Percentiles rank a stretch among this genome's conserved stretches.
These are phyloP conservation scores for Pseudococcus viburni DNA, from an alignment of 2,888 invertebrate species.

Conservation along the genomic window DNA sequence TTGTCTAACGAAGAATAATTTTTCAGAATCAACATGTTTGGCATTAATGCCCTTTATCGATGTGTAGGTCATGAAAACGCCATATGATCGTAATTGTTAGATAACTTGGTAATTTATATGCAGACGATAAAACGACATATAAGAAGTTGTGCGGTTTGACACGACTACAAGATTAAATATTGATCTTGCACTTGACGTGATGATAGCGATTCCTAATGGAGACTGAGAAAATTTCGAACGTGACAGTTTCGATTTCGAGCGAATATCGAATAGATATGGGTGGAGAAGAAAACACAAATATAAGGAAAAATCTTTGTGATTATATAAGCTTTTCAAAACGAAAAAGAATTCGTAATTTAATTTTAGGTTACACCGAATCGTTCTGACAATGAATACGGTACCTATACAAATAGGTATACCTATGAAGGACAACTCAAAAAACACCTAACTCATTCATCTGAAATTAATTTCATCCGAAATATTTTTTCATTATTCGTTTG, in stretches of 20 bases:
- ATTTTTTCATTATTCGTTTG: background rate
- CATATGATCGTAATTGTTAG: background rate
- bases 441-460: background rate
- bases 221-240: background rate
- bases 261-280: background rate
- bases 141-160: slow-evolving; percentile 21
- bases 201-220: background rate
- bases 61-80: slow-evolving; percentile 37
- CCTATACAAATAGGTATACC: background rate
- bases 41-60: background rate
- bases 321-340: background rate
- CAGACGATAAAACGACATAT: slow-evolving; percentile 1
- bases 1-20: background rate
- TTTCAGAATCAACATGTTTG: slow-evolving; percentile 13
- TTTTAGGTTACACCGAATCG: background rate
- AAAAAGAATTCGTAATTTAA: background rate
- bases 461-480: background rate
- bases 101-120: slow-evolving; percentile 37
- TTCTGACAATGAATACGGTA: background rate
- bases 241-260: background rate
- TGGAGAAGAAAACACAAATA: background rate
- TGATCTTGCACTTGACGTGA: slow-evolving; percentile 31
- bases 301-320: background rate
- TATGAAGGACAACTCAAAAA: background rate
- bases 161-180: slow-evolving; percentile 9